Base-by-base conservation (phyloP, 1,140 invertebrate species). In the Geopemphigus sp. region DNA sequence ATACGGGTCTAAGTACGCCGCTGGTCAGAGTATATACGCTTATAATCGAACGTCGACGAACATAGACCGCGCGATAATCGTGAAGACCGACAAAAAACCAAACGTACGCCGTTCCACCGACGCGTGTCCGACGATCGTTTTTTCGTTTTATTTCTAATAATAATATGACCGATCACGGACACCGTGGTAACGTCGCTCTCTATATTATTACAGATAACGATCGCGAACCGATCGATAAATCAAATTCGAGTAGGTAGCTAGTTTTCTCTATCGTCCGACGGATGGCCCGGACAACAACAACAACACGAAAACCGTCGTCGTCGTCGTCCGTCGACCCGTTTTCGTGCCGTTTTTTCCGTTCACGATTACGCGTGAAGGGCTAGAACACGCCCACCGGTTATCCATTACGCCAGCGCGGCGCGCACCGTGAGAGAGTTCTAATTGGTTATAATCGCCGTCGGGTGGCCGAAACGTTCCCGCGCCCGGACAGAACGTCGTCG, bases 341-440 rank as follows among this genome's bases (percentile, higher is more conserved):
- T 78, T 78, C 39, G 8, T 45, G 24, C 29, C 24, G 74, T 78
- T 61, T 78, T 76, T 78, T 78, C 74, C n/a, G 74, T 78, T 63
- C 50, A 78, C 57, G 32, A 61, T 61, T 78, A 63, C 50, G 45
- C 22, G 61, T 78, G 50, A 78, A 78, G 74, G 74, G 57, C 74
- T 57, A 78, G 74, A 78, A 63, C 74, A 78, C 74, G 74, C 74
- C 74, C 74, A 63, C 56, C n/a, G 24, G 26, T 39, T 53, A 39
- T 78, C 74, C n/a, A 26, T 78, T 29, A 50, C 47, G 47, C 47
- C 12, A 22, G 73, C 24, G 73, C 61, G n/a, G 73, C 24, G 73
- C 61, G 47, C 74, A 78, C 74, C 74, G 74, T 78, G 74, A 78
- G 74, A 78, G 74, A 78, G 39, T 78, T 72, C n/a, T n/a, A n/a